Percentiles rank a stretch among this genome's conserved stretches.
phyloP scores from a whole-genome alignment of 2,113 vertebrate genomes.

The Perognathus longimembris region DNA sequence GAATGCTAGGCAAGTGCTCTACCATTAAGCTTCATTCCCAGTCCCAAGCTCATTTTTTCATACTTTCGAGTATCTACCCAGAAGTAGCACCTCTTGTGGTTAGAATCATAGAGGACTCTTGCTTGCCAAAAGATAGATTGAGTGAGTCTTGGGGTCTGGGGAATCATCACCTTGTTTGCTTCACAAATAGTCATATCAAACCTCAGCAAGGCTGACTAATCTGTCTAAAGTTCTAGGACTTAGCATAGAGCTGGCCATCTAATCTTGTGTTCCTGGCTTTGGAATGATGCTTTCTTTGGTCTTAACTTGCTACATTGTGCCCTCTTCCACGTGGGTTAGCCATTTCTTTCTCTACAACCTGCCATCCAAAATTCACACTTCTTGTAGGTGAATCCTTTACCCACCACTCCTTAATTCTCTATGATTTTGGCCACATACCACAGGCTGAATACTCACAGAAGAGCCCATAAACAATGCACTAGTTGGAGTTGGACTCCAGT shows the following conservation, averaged over 20 bases:
- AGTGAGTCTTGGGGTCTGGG: not conserved
- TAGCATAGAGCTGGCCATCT: not conserved
- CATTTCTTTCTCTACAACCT: not conserved
- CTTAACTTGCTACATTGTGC: not conserved
- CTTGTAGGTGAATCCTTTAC: not conserved
- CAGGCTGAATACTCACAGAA: not conserved
- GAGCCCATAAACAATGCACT: not conserved
- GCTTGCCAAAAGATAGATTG: not conserved
- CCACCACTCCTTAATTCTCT: not conserved
- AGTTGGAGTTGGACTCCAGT: not conserved
- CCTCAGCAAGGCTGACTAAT: not conserved
- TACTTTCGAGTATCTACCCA: too few relatives aligned
- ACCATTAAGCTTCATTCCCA: too few relatives aligned
- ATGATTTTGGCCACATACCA: not conserved
- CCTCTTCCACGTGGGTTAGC: not conserved
- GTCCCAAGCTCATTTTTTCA: too few relatives aligned
- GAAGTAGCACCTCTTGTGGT: not conserved
- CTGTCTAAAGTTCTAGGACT: not conserved
- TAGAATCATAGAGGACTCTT: not conserved
- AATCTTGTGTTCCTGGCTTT: not conserved
- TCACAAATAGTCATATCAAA: conserved; percentile 14
- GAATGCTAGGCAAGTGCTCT: too few relatives aligned
- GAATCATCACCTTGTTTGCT: not conserved
- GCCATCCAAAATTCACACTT: not conserved
- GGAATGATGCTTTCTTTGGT: not conserved